These are phyloP conservation scores for Malthinus seriepunctatus DNA, from an alignment of 2,888 invertebrate genomes.

Conservation along the genomic window DNA sequence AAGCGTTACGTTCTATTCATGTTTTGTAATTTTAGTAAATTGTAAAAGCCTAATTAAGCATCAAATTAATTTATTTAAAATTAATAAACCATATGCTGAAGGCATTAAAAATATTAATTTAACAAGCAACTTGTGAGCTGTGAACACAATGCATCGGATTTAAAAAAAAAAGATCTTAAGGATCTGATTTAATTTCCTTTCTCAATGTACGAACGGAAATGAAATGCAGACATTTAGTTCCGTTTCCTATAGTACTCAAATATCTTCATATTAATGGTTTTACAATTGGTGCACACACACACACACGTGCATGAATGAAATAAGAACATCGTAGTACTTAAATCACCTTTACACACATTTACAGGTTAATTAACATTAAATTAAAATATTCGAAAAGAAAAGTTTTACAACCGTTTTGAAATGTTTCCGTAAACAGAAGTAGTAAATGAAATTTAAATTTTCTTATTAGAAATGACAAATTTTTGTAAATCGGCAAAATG, in stretches of 20 bases:
- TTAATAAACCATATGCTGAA: too few relatives aligned
- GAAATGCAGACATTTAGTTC: slow-evolving; percentile 26
- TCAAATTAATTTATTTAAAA: not conserved
- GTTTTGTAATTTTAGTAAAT: not conserved
- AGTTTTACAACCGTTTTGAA: too few relatives aligned
- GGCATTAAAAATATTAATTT: too few relatives aligned
- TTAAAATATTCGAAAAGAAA: too few relatives aligned
- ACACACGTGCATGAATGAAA: slow-evolving; percentile 25
- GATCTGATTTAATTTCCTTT: not conserved
- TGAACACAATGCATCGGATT: not conserved
- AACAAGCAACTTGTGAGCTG: too few relatives aligned
- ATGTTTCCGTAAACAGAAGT: too few relatives aligned
- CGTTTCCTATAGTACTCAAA: slow-evolving; percentile 27
- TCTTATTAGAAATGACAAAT: too few relatives aligned
- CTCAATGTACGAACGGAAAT: slow-evolving; percentile 12
- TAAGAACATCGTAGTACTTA: not conserved
- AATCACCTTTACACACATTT: too few relatives aligned
- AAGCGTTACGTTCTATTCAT: not conserved
- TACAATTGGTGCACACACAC: not conserved
- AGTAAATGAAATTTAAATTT: too few relatives aligned
- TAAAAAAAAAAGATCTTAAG: not conserved
- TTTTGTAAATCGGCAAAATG: too few relatives aligned
- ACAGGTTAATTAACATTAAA: too few relatives aligned
- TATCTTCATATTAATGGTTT: slow-evolving; percentile 20
- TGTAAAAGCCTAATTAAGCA: not conserved